Conservation (phyloP, 2,888 invertebrate genomes). For the Agrochola lota region DNA sequence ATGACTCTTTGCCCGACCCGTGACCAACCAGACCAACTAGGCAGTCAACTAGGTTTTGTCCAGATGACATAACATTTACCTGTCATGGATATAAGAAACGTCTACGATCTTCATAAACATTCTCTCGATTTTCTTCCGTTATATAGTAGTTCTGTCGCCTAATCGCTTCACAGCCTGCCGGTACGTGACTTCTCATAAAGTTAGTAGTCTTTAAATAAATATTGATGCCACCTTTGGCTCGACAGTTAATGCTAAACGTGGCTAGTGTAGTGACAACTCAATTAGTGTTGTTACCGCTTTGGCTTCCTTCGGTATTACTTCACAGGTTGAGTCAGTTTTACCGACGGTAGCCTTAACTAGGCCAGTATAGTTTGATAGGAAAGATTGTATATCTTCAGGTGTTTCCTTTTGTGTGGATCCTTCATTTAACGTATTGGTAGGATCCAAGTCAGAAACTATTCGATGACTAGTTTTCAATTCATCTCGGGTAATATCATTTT, state of each 20-base stretch:
- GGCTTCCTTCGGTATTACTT: constrained; percentile 43
- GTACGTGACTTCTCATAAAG: constrained; percentile 52
- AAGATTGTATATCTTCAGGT: neutral
- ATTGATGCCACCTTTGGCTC: constrained; percentile 41
- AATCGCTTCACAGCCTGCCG: neutral
- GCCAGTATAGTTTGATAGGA: neutral
- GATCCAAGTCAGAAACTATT: neutral
- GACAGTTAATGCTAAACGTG: constrained; percentile 49
- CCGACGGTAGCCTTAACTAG: constrained; percentile 13
- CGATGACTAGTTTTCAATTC: neutral
- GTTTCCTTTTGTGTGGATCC: neutral
- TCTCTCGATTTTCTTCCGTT: constrained; percentile 29
- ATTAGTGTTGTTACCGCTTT: constrained; percentile 56
- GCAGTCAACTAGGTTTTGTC: neutral
- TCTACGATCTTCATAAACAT: neutral
- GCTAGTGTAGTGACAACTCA: constrained; percentile 47
- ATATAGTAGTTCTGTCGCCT: constrained; percentile 29
- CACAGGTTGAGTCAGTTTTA: constrained; percentile 31
- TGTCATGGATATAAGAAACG: neutral
- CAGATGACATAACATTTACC: neutral
- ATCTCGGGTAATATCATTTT: neutral
- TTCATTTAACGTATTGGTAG: neutral
- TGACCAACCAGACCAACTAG: too few relatives aligned
- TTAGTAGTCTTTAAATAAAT: constrained; percentile 44
- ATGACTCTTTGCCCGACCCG: too few relatives aligned